A percentile compares a stretch with the other conserved stretches of the same genome.
phyloP scores from a whole-genome alignment of 2,113 vertebrate genomes.

The Oreochromis niloticus region DNA sequence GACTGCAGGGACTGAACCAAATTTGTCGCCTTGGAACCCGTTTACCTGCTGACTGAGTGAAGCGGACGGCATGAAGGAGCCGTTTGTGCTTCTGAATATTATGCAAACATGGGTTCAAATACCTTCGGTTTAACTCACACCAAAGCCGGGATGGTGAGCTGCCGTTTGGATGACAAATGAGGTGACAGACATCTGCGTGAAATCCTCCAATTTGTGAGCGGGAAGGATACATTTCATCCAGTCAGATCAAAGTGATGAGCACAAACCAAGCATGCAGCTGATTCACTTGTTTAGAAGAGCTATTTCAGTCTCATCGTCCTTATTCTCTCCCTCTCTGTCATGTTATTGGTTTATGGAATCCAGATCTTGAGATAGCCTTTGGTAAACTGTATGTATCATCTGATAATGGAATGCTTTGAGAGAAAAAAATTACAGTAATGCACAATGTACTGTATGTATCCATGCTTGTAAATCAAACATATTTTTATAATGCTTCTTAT shows the following conservation, averaged over 20 bases:
- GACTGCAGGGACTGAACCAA: neutral
- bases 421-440: conserved; percentile 37
- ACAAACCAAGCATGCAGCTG: conserved; percentile 60
- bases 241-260: conserved; percentile 26
- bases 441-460: conserved; percentile 34
- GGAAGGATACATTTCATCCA: neutral
- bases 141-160: neutral
- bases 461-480: conserved; percentile 67
- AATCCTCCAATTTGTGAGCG: conserved; percentile 1
- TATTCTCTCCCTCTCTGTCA: conserved; percentile 14
- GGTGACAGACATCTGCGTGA: neutral
- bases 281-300: conserved; percentile 22
- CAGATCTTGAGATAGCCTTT: neutral
- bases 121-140: neutral
- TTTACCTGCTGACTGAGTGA: neutral
- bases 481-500: conserved; percentile 79
- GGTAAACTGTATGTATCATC: conserved; percentile 19
- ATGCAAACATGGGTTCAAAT: conserved; percentile 26
- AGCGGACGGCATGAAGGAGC: neutral
- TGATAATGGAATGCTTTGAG: conserved; percentile 61
- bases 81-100: conserved; percentile 1
- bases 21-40: neutral
- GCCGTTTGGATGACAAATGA: neutral
- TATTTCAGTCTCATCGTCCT: conserved; percentile 11
- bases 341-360: conserved; percentile 26